phyloP scores from a whole-genome alignment of 2,797 vertebrate species.

The Otolemur crassicaudatus region DNA sequence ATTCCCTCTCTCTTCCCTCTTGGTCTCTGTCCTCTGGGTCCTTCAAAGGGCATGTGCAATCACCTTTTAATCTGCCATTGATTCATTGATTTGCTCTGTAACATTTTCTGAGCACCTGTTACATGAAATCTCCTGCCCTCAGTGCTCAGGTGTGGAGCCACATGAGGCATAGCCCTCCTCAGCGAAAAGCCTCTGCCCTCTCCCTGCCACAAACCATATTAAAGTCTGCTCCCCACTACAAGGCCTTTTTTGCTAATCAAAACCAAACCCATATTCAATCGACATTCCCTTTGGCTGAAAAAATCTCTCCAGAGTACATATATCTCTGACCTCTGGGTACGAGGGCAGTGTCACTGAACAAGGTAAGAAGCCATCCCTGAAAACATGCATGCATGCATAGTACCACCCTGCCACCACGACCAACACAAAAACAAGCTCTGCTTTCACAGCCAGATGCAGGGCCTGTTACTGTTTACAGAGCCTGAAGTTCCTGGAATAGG shows the following conservation, averaged over 20 bases:
- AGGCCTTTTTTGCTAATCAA: not conserved
- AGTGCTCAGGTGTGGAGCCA: rapidly evolving
- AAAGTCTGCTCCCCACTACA: not conserved
- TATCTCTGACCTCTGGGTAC: not conserved
- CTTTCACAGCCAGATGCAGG: not conserved
- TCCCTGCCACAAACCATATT: not conserved
- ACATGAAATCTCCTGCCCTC: not conserved
- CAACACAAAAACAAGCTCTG: not conserved
- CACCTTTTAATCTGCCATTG: not conserved
- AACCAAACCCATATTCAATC: not conserved
- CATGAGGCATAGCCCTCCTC: not conserved
- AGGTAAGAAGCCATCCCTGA: not conserved
- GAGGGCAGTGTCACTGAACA: not conserved
- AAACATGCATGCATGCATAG: not conserved
- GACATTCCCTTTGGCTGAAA: not conserved
- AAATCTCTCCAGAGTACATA: not conserved
- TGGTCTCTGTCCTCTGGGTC: not conserved
- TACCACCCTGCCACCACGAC: not conserved
- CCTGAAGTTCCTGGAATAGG: not conserved
- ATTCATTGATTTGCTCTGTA: not conserved
- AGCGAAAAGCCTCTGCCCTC: not conserved
- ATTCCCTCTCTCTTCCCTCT: not conserved
- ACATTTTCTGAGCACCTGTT: not conserved
- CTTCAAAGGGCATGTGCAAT: not conserved
- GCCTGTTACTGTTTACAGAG: not conserved